Base-by-base conservation (phyloP, 1,140 invertebrate species). In the Drosophila melanica region DNA sequence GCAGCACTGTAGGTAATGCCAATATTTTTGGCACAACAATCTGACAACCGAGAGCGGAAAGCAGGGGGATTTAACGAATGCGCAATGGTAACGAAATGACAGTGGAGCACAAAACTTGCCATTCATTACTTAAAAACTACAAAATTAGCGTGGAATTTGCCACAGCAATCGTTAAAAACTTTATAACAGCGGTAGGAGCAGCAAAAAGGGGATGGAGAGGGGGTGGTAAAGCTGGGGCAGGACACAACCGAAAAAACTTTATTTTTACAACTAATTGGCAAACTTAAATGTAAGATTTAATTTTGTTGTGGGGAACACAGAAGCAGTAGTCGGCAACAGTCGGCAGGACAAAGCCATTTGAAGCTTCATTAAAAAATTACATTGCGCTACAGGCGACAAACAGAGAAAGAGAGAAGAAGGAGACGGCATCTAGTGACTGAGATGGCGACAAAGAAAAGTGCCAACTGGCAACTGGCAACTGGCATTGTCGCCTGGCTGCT, bases 261-360 rank as follows among this genome's bases (percentile, higher is more conserved):
- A 84, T 89, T 90, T 90, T 90, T 76, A 90, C 78, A 90, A 90
- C 89, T 90, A 90, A 90, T 90, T 90, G 89, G 89, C 81, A 90
- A 90, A 90, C 89, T 90, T 90, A 85, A 90, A 90, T 90, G 76
- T 77, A 82, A 90, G 81, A 90, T 89, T 90, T 90, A 76, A 89
- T 90, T 90, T 90, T 89, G 73, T 86, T 87, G 79, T 63, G 65
- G 55, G 35, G 53, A 65, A 45, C 67, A 39, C 53, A 50, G 45
- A 23, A 55, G 12, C 30, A 50, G 37, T 6, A 9, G 67, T 3
- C 6, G 47, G 14, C n/a, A 39, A n/a, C 12, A 39, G 11, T 23
- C 35, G 20, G 33, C n/a, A 63, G 39, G 57, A 82, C 82, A 86
- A 87, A 79, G 82, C 75, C 74, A 72, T 89, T 86, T 89, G 82